Percentiles rank a stretch among this genome's conserved stretches.
Conservation (phyloP, 1,140 invertebrate species). For the Odontomachus brunneus region DNA sequence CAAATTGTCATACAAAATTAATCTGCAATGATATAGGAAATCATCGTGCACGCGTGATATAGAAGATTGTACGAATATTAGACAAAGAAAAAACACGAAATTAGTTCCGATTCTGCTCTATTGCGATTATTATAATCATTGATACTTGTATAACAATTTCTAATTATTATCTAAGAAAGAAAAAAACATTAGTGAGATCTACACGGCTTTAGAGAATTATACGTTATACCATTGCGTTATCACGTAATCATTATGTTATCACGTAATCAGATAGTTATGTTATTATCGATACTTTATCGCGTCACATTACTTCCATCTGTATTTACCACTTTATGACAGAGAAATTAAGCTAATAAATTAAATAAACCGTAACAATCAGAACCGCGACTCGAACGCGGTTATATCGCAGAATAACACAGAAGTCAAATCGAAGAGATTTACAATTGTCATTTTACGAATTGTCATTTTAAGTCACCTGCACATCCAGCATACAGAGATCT, state of each 20-base stretch:
- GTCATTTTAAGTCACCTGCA: too few species aligned
- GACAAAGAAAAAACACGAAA: background rate
- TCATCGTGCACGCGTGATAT: background rate
- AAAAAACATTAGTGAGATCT: too few species aligned
- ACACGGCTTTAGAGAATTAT: too few species aligned
- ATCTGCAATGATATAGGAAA: constrained; percentile 14
- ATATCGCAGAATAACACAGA: constrained; percentile 74
- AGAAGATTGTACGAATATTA: background rate
- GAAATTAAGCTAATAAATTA: constrained; percentile 70
- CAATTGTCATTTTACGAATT: background rate
- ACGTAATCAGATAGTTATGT: background rate
- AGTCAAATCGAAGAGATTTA: constrained; percentile 35
- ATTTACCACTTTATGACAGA: constrained; percentile 69
- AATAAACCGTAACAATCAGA: constrained; percentile 63
- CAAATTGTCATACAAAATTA: background rate
- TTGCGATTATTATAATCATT: too few species aligned
- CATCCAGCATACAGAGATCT: too few species aligned
- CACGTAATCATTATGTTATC: too few species aligned
- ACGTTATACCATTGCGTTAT: too few species aligned
- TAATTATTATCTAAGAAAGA: too few species aligned
- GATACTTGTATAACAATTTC: too few species aligned
- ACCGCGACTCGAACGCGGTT: constrained; percentile 46
- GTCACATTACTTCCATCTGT: constrained; percentile 63
- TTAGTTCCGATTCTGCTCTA: background rate
- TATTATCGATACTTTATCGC: background rate